A percentile compares a stretch with the other conserved stretches of the same genome.
These are phyloP conservation scores for Melanotaenia parkinsoni DNA, from an alignment of 2,797 vertebrate species.

Conservation along the genomic window DNA sequence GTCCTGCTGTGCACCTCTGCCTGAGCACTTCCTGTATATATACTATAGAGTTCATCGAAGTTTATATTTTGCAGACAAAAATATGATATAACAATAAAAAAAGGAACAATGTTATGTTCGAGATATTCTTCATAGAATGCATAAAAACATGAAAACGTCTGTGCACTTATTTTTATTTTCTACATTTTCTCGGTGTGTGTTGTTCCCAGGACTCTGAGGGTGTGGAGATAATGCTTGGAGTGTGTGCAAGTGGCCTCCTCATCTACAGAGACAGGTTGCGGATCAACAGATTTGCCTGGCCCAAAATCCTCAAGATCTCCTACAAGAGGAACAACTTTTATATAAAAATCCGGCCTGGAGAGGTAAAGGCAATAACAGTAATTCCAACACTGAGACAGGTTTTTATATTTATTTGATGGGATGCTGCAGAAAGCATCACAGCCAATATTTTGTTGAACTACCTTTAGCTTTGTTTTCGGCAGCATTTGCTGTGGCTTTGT, in stretches of 20 bases:
- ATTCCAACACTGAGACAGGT: neutral
- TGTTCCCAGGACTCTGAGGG: slow-evolving; percentile 93
- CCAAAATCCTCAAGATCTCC: slow-evolving; percentile 99
- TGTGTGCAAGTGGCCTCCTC: slow-evolving; percentile 95
- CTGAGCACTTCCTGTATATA: slow-evolving; percentile 31
- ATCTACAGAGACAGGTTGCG: slow-evolving; percentile 96
- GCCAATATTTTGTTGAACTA: too few species aligned
- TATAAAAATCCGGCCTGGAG: slow-evolving; percentile 98
- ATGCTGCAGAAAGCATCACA: neutral
- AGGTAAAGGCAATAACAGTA: slow-evolving; percentile 80
- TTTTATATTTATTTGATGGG: neutral
- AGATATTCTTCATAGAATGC: slow-evolving; percentile 17
- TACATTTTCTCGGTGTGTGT: slow-evolving; percentile 36
- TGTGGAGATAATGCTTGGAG: slow-evolving; percentile 98
- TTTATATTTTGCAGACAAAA: slow-evolving; percentile 19
- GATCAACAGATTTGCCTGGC: slow-evolving; percentile 99
- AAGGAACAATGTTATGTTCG: neutral
- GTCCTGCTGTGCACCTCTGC: slow-evolving; percentile 57
- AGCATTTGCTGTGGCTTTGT: too few species aligned
- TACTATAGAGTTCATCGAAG: slow-evolving; percentile 28
- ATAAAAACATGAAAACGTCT: too few species aligned
- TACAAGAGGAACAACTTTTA: slow-evolving; percentile 99
- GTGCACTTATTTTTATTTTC: neutral
- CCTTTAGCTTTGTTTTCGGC: too few species aligned
- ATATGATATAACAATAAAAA: slow-evolving; percentile 3